Evolutionary conservation across 1,140 invertebrate species (phyloP).

Genomic region (Pteromalus puparum): DNA sequence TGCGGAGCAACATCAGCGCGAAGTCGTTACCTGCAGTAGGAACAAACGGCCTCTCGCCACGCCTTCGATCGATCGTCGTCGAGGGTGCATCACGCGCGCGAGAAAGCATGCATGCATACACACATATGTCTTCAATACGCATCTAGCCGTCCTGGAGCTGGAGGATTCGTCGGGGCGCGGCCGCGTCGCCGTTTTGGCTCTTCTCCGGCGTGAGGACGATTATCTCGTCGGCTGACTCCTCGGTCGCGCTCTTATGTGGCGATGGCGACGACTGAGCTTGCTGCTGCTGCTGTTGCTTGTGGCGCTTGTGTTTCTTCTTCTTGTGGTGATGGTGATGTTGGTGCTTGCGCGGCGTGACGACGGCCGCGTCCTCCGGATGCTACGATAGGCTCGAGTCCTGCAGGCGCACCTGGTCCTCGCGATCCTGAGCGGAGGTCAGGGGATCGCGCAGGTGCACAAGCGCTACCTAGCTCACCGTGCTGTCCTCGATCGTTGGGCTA

Average conservation of each 20-base stretch:
- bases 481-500: constrained; percentile 66
- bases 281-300: neutral
- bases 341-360: neutral
- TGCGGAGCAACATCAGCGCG: neutral
- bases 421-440: neutral
- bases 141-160: neutral
- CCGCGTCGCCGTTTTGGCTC: neutral
- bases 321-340: neutral
- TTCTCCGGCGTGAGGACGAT: neutral
- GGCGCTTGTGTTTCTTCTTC: neutral
- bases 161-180: neutral
- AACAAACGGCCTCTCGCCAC: neutral
- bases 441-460: constrained; percentile 64
- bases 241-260: neutral
- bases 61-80: neutral
- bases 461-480: constrained; percentile 71
- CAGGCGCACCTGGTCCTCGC: constrained; percentile 38
- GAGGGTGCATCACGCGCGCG: neutral
- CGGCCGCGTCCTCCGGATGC: neutral
- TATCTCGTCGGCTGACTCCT: neutral
- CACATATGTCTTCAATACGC: no score
- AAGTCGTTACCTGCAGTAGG: neutral
- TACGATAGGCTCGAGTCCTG: neutral
- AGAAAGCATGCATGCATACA: no score
- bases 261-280: neutral